Evolutionary conservation across 2,797 vertebrate genomes (phyloP).

Genomic region (Cyprinella venusta): DNA sequence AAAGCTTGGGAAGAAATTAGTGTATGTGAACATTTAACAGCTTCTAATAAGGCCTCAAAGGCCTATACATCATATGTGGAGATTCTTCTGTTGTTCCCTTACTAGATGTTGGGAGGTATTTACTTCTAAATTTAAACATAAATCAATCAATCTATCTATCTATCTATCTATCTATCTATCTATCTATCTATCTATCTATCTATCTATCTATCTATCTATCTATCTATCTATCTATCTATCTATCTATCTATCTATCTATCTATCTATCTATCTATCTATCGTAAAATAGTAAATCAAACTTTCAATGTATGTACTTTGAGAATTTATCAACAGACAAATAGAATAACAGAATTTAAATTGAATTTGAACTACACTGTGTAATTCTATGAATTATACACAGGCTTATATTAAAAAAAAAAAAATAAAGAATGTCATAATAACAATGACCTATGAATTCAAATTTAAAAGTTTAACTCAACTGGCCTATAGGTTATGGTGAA

Average conservation of each 20-base stretch:
- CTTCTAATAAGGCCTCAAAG: slow-evolving; percentile 37
- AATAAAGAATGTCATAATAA: not conserved
- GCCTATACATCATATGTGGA: slow-evolving; percentile 56
- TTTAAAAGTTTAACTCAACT: too few relatives aligned
- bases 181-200: too few relatives aligned
- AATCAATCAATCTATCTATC: too few relatives aligned
- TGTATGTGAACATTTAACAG: slow-evolving; percentile 20
- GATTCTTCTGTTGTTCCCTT: slow-evolving; percentile 54
- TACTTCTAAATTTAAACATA: not conserved
- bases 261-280: too few relatives aligned
- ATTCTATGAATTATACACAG: not conserved
- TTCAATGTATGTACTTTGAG: not conserved
- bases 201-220: too few relatives aligned
- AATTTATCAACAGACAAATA: not conserved
- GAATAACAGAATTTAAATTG: not conserved
- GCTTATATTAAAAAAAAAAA: not conserved
- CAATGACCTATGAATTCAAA: not conserved
- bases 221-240: too few relatives aligned
- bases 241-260: too few relatives aligned
- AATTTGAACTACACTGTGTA: not conserved
- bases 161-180: too few relatives aligned
- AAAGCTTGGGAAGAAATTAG: slow-evolving; percentile 4
- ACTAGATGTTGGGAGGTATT: slow-evolving; percentile 49
- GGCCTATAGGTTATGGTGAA: too few relatives aligned
- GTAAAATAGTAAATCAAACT: not conserved